These are phyloP conservation scores for Piprites chloris DNA, from an alignment of 2,113 vertebrate species.

Conservation along the genomic window DNA sequence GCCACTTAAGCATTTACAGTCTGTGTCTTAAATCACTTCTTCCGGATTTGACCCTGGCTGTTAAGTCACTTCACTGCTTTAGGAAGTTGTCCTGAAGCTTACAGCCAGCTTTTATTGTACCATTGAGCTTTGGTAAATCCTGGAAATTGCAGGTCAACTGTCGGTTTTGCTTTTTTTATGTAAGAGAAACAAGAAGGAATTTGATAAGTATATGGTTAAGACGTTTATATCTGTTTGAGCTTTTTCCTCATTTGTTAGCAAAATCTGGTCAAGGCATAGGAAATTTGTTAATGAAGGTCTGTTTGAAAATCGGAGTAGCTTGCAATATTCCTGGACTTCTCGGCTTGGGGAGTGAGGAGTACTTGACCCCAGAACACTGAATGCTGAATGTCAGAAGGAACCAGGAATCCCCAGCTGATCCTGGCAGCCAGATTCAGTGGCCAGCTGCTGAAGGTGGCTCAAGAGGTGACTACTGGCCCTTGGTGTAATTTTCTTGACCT, in stretches of 20 bases:
- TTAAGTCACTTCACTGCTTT: neutral
- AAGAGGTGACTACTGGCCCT: neutral
- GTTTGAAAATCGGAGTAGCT: neutral
- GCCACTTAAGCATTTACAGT: neutral
- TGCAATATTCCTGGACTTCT: neutral
- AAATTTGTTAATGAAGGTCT: neutral
- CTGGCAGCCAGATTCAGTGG: neutral
- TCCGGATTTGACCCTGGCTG: neutral
- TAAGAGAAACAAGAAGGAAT: neutral
- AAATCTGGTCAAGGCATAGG: neutral
- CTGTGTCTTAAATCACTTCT: neutral
- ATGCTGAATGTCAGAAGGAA: accelerated
- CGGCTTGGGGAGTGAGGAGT: neutral
- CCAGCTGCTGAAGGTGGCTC: neutral
- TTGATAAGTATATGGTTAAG: neutral
- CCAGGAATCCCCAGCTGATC: neutral
- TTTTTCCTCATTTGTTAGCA: neutral
- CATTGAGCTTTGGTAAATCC: neutral
- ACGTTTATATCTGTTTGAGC: neutral
- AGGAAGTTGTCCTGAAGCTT: neutral
- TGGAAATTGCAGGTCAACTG: neutral
- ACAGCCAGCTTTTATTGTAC: neutral
- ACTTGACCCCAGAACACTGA: neutral
- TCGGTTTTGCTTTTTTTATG: neutral
- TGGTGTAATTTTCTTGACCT: neutral